phyloP scores from a whole-genome alignment of 2,113 vertebrate genomes.

The Dendropsophus ebraccatus region DNA sequence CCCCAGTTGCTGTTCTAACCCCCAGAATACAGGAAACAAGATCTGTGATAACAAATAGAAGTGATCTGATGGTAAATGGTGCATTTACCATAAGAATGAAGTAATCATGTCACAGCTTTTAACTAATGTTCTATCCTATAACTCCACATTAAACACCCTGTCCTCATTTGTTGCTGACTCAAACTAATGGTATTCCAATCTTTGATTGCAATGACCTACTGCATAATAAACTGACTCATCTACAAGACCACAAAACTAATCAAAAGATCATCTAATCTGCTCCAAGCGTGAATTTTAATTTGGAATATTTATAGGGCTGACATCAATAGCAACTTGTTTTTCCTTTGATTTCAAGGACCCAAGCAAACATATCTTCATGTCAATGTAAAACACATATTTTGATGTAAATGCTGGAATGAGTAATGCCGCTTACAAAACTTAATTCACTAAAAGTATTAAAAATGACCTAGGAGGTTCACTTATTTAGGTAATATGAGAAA shows the following conservation, averaged over 20 bases:
- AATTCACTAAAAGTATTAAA: neutral
- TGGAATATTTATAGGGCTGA: conserved; percentile 55
- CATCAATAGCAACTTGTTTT: conserved; percentile 48
- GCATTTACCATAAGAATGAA: conserved; percentile 67
- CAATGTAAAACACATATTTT: neutral
- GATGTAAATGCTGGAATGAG: neutral
- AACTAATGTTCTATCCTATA: conserved; percentile 73
- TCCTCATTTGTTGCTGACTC: conserved; percentile 73
- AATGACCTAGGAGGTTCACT: neutral
- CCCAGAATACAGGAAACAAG: conserved; percentile 41
- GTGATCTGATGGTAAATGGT: conserved; percentile 73
- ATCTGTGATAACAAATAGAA: conserved; percentile 70
- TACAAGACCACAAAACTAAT: conserved; percentile 63
- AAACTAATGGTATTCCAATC: conserved; percentile 64
- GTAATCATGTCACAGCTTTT: conserved; percentile 73
- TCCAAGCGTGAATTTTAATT: conserved; percentile 55
- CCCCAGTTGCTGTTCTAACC: conserved; percentile 6
- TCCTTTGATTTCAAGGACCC: conserved; percentile 41
- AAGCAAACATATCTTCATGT: conserved; percentile 28
- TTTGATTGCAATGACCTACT: conserved; percentile 66
- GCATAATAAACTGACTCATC: conserved; percentile 61
- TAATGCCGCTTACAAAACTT: neutral
- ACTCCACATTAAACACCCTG: conserved; percentile 72
- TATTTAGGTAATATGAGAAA: neutral
- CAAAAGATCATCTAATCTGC: conserved; percentile 58